phyloP scores from a whole-genome alignment of 2,888 invertebrate genomes.

The Rhamnusium bicolor region DNA sequence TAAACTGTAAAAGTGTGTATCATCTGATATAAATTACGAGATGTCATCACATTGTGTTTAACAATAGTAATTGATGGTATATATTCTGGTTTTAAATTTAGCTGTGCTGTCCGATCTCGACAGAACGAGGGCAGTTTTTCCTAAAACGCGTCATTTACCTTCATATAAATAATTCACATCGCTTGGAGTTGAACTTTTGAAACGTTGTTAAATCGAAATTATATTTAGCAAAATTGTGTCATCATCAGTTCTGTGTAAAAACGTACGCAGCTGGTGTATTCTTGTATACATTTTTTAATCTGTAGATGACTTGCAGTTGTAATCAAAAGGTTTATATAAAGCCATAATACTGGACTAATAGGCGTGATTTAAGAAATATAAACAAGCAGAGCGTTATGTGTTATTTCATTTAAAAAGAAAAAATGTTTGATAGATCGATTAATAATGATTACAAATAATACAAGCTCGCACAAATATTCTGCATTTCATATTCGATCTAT shows the following conservation, averaged over 20 bases:
- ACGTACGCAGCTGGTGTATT: slow-evolving; percentile 10
- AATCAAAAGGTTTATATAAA: neutral
- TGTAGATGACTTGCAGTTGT: slow-evolving; percentile 19
- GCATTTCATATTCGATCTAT: slow-evolving; percentile 20
- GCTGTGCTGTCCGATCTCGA: neutral
- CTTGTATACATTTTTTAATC: neutral
- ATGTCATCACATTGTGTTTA: neutral
- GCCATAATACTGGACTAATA: slow-evolving; percentile 1
- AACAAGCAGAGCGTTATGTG: slow-evolving; percentile 26
- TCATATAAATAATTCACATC: slow-evolving; percentile 25
- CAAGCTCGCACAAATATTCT: neutral
- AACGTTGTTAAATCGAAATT: slow-evolving; percentile 5
- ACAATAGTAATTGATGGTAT: slow-evolving; percentile 19
- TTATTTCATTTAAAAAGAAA: neutral
- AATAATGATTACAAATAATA: slow-evolving; percentile 30
- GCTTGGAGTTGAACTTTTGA: neutral
- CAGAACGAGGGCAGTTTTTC: slow-evolving; percentile 30
- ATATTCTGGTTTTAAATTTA: slow-evolving; percentile 10
- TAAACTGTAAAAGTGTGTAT: neutral
- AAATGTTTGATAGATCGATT: slow-evolving; percentile 20
- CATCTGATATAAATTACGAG: neutral
- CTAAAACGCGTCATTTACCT: neutral
- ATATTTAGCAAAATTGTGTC: slow-evolving; percentile 18
- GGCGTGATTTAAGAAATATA: slow-evolving; percentile 31
- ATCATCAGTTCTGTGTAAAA: neutral